Conservation (phyloP, 2,113 vertebrate genomes). For the Agelaius phoeniceus region DNA sequence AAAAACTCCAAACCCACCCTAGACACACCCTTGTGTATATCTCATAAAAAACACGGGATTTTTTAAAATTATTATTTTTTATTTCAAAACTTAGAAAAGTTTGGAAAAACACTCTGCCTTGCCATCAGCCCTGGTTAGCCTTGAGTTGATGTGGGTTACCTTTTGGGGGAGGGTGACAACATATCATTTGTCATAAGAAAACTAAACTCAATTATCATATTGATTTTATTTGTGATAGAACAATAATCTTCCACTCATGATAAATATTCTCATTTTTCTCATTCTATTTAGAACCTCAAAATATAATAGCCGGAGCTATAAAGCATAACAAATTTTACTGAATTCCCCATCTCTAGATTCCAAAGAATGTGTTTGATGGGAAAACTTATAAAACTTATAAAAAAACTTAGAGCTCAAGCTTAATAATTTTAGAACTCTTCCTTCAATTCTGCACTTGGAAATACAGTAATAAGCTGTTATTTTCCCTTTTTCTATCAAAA, state of each 20-base stretch:
- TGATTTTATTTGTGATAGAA: neutral
- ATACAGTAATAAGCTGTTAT: neutral
- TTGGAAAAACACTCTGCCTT: neutral
- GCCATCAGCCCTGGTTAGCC: neutral
- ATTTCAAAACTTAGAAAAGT: neutral
- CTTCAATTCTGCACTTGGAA: neutral
- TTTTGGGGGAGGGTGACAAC: fast-evolving
- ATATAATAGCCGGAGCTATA: neutral
- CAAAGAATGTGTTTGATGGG: neutral
- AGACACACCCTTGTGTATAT: fast-evolving
- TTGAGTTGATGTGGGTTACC: neutral
- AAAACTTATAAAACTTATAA: neutral
- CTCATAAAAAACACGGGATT: fast-evolving
- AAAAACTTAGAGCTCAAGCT: neutral
- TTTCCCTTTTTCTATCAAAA: neutral
- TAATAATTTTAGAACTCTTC: neutral
- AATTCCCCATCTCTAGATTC: neutral
- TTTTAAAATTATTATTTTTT: neutral
- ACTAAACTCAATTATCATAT: neutral
- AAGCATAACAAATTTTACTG: neutral
- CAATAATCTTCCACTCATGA: neutral
- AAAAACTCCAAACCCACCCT: fast-evolving
- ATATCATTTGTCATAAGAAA: neutral
- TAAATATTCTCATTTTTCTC: neutral
- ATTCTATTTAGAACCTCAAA: neutral